phyloP scores from a whole-genome alignment of 2,888 invertebrate species.

The Xestia rhomboidea region DNA sequence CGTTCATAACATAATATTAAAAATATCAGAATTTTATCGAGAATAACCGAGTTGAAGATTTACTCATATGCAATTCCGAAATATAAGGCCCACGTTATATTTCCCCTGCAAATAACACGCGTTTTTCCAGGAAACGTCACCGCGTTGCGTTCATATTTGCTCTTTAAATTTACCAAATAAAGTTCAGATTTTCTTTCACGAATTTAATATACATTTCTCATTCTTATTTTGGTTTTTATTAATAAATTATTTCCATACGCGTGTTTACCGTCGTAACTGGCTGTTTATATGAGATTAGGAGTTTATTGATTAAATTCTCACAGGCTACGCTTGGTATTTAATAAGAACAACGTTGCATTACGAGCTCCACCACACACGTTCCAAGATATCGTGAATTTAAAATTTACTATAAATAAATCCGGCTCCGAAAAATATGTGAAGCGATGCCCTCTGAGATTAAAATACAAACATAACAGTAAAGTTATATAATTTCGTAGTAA shows the following conservation, averaged over 20 bases:
- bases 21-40: not conserved
- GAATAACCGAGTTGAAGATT: not conserved
- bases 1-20: not conserved
- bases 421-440: constrained; percentile 10
- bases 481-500: constrained; percentile 65
- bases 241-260: constrained; percentile 6
- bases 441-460: constrained; percentile 37
- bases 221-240: not conserved
- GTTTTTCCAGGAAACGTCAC: constrained; percentile 22
- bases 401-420: constrained; percentile 11
- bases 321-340: constrained; percentile 55
- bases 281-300: constrained; percentile 61
- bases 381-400: constrained; percentile 1
- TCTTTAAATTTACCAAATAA: constrained; percentile 18
- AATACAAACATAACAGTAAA: constrained; percentile 63
- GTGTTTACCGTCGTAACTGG: constrained; percentile 48
- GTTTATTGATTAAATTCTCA: constrained; percentile 61
- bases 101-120: constrained; percentile 16
- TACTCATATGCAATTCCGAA: not conserved
- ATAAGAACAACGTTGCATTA: constrained; percentile 47
- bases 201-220: not conserved
- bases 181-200: not conserved
- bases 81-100: not conserved
- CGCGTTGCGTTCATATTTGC: not conserved
- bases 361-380: not conserved